A percentile compares a stretch with the other conserved stretches of the same genome.
Conservation (phyloP, 1,140 invertebrate genomes). For the Drosophila teissieri region DNA sequence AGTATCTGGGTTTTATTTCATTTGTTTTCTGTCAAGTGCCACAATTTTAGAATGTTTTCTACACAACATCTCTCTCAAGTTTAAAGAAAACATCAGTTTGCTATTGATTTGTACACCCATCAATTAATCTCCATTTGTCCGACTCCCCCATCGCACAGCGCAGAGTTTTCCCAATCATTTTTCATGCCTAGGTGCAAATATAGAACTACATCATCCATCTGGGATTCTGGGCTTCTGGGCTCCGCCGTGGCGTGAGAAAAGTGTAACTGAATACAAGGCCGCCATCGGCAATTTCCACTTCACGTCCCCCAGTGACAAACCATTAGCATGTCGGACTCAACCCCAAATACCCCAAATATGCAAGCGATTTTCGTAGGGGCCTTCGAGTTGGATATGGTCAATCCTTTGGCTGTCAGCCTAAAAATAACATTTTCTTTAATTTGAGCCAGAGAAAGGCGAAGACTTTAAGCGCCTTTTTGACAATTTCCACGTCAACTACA, state of each 20-base stretch:
- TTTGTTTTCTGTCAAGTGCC: too few relatives aligned
- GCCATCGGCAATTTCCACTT: conserved; percentile 41
- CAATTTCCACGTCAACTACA: conserved; percentile 80
- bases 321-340: conserved; percentile 44
- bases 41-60: background rate
- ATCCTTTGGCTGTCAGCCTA: conserved; percentile 74
- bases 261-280: conserved; percentile 36
- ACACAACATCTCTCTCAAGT: background rate
- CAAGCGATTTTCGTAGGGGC: conserved; percentile 23
- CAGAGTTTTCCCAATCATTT: conserved; percentile 36
- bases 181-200: conserved; percentile 57
- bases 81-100: conserved; percentile 17
- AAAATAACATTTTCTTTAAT: conserved; percentile 80
- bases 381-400: conserved; percentile 47
- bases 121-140: conserved; percentile 57
- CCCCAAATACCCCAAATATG: conserved; percentile 30
- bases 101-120: conserved; percentile 1
- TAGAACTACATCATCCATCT: conserved; percentile 42
- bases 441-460: conserved; percentile 46
- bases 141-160: background rate
- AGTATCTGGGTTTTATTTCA: too few relatives aligned
- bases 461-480: conserved; percentile 80
- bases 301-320: conserved; percentile 33
- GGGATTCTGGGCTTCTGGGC: background rate
- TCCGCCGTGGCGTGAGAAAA: conserved; percentile 38